Conservation (phyloP, 1,140 invertebrate species). For the Drosophila santomea region DNA sequence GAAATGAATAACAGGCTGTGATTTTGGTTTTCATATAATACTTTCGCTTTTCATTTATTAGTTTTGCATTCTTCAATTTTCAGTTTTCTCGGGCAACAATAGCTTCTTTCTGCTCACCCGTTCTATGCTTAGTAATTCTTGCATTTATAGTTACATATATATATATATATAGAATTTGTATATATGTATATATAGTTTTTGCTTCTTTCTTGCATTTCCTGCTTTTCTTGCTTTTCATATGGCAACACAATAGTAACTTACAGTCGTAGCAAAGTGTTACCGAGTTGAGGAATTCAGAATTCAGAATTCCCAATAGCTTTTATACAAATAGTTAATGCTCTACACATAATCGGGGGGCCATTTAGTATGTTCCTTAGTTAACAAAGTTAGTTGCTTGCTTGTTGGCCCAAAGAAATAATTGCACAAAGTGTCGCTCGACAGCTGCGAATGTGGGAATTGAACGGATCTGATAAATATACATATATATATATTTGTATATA, state of each 20-base stretch:
- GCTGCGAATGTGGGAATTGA: conserved; percentile 51
- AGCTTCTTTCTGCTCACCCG: conserved; percentile 14
- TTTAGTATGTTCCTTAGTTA: conserved; percentile 17
- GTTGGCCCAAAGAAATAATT: conserved; percentile 51
- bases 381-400: not conserved
- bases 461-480: conserved; percentile 44
- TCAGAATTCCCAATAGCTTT: conserved; percentile 31
- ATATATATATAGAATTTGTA: conserved; percentile 38
- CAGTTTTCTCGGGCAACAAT: conserved; percentile 28
- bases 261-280: conserved; percentile 66
- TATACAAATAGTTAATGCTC: conserved; percentile 76
- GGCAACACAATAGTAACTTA: conserved; percentile 82
- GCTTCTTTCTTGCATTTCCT: conserved; percentile 22
- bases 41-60: conserved; percentile 56
- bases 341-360: conserved; percentile 37
- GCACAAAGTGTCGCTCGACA: conserved; percentile 53
- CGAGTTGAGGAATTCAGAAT: conserved; percentile 26
- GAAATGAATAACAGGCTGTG: not conserved
- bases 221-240: conserved; percentile 34
- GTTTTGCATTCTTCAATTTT: conserved; percentile 51
- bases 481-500: not conserved
- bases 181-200: conserved; percentile 50
- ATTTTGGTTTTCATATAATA: conserved; percentile 41
- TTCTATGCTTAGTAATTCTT: conserved; percentile 45
- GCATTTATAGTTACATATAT: conserved; percentile 34